Percentiles rank a stretch among this genome's conserved stretches.
phyloP scores from a whole-genome alignment of 2,797 vertebrate species.

The Dryobates pubescens region DNA sequence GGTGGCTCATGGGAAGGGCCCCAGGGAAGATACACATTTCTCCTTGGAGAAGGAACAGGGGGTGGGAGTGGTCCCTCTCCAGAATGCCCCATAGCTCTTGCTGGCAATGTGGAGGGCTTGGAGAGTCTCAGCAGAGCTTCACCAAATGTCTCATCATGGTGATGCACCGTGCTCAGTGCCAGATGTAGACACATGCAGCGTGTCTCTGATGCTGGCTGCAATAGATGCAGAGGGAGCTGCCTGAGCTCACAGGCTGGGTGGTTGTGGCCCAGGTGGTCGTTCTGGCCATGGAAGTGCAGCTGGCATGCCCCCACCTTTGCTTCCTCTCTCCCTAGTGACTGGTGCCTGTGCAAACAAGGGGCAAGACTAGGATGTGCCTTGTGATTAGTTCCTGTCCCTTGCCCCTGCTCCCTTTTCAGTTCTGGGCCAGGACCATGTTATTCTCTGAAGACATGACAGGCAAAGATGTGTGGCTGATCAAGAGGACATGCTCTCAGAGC shows the following conservation, averaged over 20 bases:
- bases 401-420: not conserved
- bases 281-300: no score
- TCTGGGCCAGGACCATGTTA: not conserved
- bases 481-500: not conserved
- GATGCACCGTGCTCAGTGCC: not conserved
- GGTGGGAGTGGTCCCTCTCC: not conserved
- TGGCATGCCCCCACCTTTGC: not conserved
- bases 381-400: not conserved
- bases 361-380: not conserved
- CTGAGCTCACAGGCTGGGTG: not conserved
- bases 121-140: not conserved
- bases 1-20: accelerated
- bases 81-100: not conserved
- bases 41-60: not conserved
- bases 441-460: not conserved
- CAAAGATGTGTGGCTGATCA: not conserved
- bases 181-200: not conserved
- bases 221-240: not conserved
- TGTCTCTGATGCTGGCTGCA: not conserved
- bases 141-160: not conserved
- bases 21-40: not conserved
- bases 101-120: not conserved
- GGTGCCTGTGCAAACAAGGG: not conserved
- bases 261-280: not conserved
- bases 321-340: not conserved